Percentiles rank a stretch among this genome's conserved stretches.
Evolutionary conservation across 2,888 invertebrate species (phyloP).

Genomic region (Autographa gamma): DNA sequence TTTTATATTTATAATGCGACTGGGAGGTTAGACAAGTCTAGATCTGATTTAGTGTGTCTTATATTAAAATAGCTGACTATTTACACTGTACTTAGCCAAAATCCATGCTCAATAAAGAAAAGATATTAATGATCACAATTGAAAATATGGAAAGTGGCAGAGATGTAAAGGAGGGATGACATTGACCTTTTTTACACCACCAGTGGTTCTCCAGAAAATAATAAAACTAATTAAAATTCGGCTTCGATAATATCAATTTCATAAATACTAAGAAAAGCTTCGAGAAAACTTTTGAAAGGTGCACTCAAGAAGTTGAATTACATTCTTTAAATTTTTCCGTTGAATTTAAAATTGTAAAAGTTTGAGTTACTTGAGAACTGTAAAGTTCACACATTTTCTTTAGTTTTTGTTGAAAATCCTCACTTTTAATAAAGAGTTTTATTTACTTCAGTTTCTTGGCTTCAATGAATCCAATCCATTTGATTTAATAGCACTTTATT

Average conservation of each 20-base stretch:
- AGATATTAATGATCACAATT: too few species aligned
- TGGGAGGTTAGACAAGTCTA: not conserved
- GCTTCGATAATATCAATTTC: not conserved
- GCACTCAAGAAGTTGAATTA: not conserved
- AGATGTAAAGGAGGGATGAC: too few species aligned
- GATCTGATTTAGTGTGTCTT: not conserved
- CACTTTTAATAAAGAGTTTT: not conserved
- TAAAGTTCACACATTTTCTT: not conserved
- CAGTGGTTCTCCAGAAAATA: too few species aligned
- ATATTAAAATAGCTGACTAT: too few species aligned
- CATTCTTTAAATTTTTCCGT: conserved; percentile 1
- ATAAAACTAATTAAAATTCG: too few species aligned
- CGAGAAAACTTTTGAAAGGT: not conserved
- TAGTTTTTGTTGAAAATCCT: not conserved
- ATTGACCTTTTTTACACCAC: too few species aligned
- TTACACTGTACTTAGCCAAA: too few species aligned
- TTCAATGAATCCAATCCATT: not conserved
- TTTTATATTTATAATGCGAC: not conserved
- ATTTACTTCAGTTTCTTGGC: not conserved
- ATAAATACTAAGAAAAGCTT: not conserved
- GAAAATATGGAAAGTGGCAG: too few species aligned
- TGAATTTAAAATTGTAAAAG: conserved; percentile 4
- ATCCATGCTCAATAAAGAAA: too few species aligned
- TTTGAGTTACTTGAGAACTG: not conserved
- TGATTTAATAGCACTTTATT: not conserved